Evolutionary conservation across 2,113 vertebrate species (phyloP).

Genomic region (Natator depressus): DNA sequence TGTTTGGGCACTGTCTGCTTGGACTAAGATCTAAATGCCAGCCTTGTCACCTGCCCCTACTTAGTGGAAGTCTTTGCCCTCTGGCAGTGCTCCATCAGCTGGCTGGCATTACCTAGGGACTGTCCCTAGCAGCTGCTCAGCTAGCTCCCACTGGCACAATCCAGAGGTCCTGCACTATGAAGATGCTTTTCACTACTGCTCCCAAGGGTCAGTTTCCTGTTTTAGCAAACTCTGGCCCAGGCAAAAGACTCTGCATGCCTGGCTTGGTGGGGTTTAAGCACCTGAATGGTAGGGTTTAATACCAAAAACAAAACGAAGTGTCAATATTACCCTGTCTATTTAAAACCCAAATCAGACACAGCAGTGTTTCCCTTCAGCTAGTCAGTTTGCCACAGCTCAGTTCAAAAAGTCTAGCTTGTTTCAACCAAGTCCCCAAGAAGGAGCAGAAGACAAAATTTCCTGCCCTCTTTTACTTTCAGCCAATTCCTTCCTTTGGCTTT

Average conservation of each 20-base stretch:
- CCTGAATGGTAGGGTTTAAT: background rate
- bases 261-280: background rate
- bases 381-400: background rate
- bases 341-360: fast-evolving
- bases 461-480: slow-evolving; percentile 48
- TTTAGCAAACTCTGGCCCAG: background rate
- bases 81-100: background rate
- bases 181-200: background rate
- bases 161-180: background rate
- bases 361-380: background rate
- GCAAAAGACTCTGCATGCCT: background rate
- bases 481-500: slow-evolving; percentile 57
- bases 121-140: background rate
- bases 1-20: background rate
- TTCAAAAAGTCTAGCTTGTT: slow-evolving; percentile 22
- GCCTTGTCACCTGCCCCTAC: slow-evolving; percentile 25
- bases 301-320: fast-evolving
- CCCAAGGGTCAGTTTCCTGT: slow-evolving; percentile 9
- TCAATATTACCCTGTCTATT: background rate
- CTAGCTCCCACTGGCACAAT: background rate
- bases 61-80: slow-evolving; percentile 14
- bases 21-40: background rate
- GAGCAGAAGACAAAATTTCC: slow-evolving; percentile 23
- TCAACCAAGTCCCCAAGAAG: background rate
- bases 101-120: background rate